Evolutionary conservation across 1,140 invertebrate genomes (phyloP).

Genomic region (Lasioglossum baleicum): DNA sequence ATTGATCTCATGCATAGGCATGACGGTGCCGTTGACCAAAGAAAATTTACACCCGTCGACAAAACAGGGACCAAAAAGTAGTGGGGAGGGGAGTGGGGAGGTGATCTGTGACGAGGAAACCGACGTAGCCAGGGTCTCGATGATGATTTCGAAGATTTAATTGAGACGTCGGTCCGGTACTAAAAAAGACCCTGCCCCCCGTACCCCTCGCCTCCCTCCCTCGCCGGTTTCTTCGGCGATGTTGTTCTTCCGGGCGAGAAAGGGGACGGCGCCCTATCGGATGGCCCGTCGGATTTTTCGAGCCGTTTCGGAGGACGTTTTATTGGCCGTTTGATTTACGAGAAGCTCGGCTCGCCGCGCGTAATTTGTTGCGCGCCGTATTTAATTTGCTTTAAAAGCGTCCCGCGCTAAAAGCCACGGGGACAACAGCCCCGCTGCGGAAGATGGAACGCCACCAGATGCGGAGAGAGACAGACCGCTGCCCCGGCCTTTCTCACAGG

Average conservation of each 20-base stretch:
- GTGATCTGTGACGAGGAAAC: conserved; percentile 35
- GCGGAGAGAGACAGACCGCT: background rate
- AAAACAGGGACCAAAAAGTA: conserved; percentile 25
- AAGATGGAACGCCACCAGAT: no score
- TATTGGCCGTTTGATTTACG: conserved; percentile 69
- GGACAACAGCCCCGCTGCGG: background rate
- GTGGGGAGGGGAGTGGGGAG: background rate
- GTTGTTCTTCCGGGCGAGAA: conserved; percentile 9
- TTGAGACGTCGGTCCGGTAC: conserved; percentile 66
- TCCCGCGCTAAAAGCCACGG: conserved; percentile 13
- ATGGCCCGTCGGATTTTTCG: conserved; percentile 51
- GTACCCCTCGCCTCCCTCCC: background rate
- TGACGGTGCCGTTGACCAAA: conserved; percentile 39
- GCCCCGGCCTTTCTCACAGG: background rate
- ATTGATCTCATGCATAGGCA: background rate
- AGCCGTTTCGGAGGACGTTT: conserved; percentile 56
- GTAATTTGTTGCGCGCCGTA: conserved; percentile 69
- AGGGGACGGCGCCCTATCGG: conserved; percentile 12
- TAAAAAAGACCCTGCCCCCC: conserved; percentile 50
- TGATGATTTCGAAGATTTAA: conserved; percentile 70
- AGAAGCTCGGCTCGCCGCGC: conserved; percentile 32
- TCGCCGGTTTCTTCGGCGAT: background rate
- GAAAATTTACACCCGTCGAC: conserved; percentile 57
- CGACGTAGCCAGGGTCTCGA: conserved; percentile 27
- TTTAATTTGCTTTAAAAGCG: conserved; percentile 66